These are phyloP conservation scores for Serripes groenlandicus DNA, from an alignment of 2,888 invertebrate genomes.

Conservation along the genomic window DNA sequence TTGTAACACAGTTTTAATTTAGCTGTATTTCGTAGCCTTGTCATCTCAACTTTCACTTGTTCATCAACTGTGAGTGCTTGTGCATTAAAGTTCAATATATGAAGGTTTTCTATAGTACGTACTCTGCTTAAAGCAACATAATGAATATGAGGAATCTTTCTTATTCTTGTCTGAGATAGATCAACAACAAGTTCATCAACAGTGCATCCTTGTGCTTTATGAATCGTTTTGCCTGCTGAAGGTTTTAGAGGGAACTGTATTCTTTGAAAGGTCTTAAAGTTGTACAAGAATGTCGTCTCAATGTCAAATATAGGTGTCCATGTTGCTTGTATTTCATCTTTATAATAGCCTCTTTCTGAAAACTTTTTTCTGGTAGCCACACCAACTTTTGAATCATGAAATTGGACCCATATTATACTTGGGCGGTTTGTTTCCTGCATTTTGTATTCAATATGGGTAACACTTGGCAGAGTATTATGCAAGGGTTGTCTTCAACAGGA, in stretches of 20 bases:
- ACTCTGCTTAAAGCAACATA: constrained; percentile 55
- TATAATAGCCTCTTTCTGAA: too few species aligned
- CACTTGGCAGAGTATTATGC: too few species aligned
- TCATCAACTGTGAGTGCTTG: constrained; percentile 13
- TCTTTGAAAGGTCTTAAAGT: constrained; percentile 42
- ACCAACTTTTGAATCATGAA: too few species aligned
- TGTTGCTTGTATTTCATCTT: too few species aligned
- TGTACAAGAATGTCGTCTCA: constrained; percentile 46
- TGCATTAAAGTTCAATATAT: constrained; percentile 46
- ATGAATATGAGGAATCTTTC: constrained; percentile 44
- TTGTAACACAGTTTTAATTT: neutral
- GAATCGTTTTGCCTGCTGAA: constrained; percentile 51
- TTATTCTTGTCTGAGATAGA: constrained; percentile 1
- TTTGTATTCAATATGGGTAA: too few species aligned
- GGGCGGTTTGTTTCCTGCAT: too few species aligned
- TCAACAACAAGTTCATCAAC: constrained; percentile 23
- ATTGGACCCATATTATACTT: too few species aligned
- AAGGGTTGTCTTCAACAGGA: too few species aligned
- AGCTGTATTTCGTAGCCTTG: constrained; percentile 10
- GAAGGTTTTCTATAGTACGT: constrained; percentile 19
- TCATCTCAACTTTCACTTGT: constrained; percentile 33
- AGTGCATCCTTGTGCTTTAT: constrained; percentile 56
- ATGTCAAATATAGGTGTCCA: constrained; percentile 58
- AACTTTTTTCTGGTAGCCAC: too few species aligned
- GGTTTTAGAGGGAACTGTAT: constrained; percentile 55